Evolutionary conservation across 1,140 invertebrate genomes (phyloP).

Genomic region (Habropoda laboriosa): DNA sequence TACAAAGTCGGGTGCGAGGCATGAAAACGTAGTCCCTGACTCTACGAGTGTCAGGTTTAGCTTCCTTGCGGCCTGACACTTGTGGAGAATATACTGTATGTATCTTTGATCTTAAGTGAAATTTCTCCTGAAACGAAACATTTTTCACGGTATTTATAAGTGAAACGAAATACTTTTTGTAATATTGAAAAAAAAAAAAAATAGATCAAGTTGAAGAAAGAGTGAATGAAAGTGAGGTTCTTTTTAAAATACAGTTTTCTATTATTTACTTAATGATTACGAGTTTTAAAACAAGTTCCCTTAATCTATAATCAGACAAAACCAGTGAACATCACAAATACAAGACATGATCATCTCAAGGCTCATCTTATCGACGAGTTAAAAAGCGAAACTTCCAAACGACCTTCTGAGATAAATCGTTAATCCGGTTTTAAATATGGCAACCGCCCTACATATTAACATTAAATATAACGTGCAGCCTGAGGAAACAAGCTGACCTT

Average conservation of each 20-base stretch:
- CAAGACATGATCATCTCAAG: not conserved
- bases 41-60: no score
- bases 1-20: no score
- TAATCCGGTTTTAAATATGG: not conserved
- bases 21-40: no score
- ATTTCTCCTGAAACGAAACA: no score
- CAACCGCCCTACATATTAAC: constrained; percentile 4
- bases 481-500: not conserved
- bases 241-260: no score
- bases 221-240: no score
- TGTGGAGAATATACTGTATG: no score
- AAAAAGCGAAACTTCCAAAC: not conserved
- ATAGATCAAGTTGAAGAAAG: not conserved
- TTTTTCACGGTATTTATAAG: no score
- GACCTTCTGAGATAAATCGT: constrained; percentile 8
- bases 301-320: not conserved
- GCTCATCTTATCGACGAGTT: not conserved
- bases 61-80: no score
- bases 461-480: not conserved
- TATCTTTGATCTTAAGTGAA: no score
- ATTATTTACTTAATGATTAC: not conserved
- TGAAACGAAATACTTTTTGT: no score
- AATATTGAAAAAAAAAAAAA: not conserved
- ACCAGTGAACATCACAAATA: not conserved
- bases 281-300: no score